A percentile compares a stretch with the other conserved stretches of the same genome.
These are phyloP conservation scores for Leptinotarsa rubiginosa DNA, from an alignment of 2,888 invertebrate species.

Conservation along the genomic window DNA sequence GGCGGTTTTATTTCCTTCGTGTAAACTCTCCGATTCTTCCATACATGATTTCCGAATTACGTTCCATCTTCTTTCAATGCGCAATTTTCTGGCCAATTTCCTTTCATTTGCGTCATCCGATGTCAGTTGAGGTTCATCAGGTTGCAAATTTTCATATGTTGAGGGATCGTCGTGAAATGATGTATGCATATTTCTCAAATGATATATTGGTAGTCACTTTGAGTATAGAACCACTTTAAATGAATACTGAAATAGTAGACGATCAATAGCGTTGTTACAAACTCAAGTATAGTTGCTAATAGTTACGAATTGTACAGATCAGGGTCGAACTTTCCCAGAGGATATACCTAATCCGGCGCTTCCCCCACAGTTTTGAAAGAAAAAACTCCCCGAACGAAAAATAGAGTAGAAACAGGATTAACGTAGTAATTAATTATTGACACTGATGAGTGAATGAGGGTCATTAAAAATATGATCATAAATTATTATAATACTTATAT, in stretches of 20 bases:
- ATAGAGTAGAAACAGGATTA: too few relatives aligned
- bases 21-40: conserved; percentile 15
- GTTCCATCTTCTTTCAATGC: conserved; percentile 75
- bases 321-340: background rate
- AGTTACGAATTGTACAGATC: background rate
- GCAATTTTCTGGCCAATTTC: conserved; percentile 75
- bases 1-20: conserved; percentile 57
- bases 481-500: too few relatives aligned
- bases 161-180: conserved; percentile 6
- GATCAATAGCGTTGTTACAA: conserved; percentile 1
- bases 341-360: background rate
- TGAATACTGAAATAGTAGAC: background rate
- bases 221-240: background rate
- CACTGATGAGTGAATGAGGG: too few relatives aligned
- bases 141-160: conserved; percentile 15
- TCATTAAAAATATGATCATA: too few relatives aligned
- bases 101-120: conserved; percentile 77
- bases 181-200: conserved; percentile 9
- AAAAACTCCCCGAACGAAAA: too few relatives aligned
- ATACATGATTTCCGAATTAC: conserved; percentile 66
- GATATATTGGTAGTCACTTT: too few relatives aligned
- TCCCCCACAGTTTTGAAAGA: too few relatives aligned
- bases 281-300: background rate
- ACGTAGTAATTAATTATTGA: too few relatives aligned
- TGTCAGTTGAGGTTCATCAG: conserved; percentile 61